Conservation (phyloP, 2,797 vertebrate genomes). For the Bufotes viridis region DNA sequence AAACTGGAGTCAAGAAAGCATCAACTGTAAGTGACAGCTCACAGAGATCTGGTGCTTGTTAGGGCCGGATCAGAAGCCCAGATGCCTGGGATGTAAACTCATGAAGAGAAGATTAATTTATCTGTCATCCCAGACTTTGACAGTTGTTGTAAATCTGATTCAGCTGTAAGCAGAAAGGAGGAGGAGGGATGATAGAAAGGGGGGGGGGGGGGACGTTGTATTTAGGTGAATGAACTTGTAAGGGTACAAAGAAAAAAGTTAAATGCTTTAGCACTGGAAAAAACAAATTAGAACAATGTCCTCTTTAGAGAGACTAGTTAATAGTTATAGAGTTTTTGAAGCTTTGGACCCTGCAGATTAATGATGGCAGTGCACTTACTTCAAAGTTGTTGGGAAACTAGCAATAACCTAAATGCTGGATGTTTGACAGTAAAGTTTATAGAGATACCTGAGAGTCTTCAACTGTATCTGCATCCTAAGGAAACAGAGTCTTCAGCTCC, state of each 20-base stretch:
- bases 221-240: slow-evolving; percentile 37
- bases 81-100: slow-evolving; percentile 88
- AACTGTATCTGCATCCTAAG: too few species aligned
- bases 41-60: slow-evolving; percentile 86
- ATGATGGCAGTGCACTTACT: slow-evolving; percentile 74
- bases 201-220: slow-evolving; percentile 19
- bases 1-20: slow-evolving; percentile 93
- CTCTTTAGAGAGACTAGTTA: slow-evolving; percentile 67
- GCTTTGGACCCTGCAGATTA: slow-evolving; percentile 74
- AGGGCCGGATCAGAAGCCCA: slow-evolving; percentile 87
- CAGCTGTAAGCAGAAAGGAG: slow-evolving; percentile 77
- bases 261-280: slow-evolving; percentile 57
- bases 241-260: slow-evolving; percentile 65
- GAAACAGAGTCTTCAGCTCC: too few species aligned
- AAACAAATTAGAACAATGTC: slow-evolving; percentile 60
- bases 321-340: slow-evolving; percentile 75
- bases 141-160: slow-evolving; percentile 92
- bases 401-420: too few species aligned
- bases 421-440: too few species aligned
- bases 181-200: slow-evolving; percentile 67
- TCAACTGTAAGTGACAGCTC: slow-evolving; percentile 92
- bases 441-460: too few species aligned
- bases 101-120: slow-evolving; percentile 90
- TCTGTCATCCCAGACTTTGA: slow-evolving; percentile 87
- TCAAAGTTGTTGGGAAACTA: slow-evolving; percentile 63